These are phyloP conservation scores for Xanthostigma xanthostigma DNA, from an alignment of 2,888 invertebrate species.

Conservation along the genomic window DNA sequence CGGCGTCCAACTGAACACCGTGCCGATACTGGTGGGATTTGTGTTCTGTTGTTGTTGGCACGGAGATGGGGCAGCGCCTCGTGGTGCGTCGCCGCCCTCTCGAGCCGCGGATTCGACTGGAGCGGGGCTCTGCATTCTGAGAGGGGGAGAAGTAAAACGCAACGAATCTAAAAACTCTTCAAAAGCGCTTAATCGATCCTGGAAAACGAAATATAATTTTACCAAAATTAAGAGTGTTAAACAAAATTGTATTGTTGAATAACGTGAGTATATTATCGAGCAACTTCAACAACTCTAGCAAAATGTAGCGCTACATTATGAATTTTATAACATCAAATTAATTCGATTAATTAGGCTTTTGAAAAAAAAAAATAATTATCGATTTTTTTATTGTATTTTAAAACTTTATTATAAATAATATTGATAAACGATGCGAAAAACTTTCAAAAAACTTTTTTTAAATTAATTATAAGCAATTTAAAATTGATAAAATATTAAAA, in stretches of 20 bases:
- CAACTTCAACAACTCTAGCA: no score
- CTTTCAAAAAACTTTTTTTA: no score
- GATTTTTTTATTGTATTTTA: no score
- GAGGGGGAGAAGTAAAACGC: slow-evolving; percentile 3
- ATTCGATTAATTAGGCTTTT: no score
- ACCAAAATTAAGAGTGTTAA: background rate
- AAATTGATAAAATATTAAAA: no score
- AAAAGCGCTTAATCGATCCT: slow-evolving; percentile 6
- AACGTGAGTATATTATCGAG: background rate
- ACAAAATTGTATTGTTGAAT: background rate
- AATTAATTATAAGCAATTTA: no score
- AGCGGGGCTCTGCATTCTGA: background rate
- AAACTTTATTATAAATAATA: no score
- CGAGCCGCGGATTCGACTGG: background rate
- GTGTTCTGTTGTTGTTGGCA: slow-evolving; percentile 4
- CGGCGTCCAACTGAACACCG: slow-evolving; percentile 10
- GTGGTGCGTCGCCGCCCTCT: slow-evolving; percentile 5
- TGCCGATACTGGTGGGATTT: background rate
- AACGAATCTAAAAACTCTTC: slow-evolving; percentile 8
- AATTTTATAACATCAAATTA: no score
- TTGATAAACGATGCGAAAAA: no score
- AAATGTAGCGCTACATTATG: no score
- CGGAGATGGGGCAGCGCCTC: slow-evolving; percentile 6
- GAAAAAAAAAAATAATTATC: no score
- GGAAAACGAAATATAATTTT: background rate